These are phyloP conservation scores for Phoxinus phoxinus DNA, from an alignment of 2,113 vertebrate genomes.

Conservation along the genomic window DNA sequence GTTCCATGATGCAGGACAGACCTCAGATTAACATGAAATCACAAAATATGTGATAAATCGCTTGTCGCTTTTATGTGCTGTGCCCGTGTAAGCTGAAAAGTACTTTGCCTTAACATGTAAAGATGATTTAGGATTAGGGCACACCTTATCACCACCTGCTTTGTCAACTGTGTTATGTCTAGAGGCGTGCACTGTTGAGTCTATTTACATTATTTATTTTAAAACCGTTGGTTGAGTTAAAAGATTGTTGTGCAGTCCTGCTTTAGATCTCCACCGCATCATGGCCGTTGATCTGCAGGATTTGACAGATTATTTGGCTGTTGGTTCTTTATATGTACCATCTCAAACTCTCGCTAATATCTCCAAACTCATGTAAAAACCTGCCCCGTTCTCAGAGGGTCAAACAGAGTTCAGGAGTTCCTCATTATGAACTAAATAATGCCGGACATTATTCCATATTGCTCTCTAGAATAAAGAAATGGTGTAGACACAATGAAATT, in stretches of 20 bases:
- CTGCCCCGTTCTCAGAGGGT: slow-evolving; percentile 4
- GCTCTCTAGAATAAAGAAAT: not conserved
- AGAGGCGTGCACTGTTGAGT: slow-evolving; percentile 31
- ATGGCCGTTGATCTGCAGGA: slow-evolving; percentile 6
- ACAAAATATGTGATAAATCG: not conserved
- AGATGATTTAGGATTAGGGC: slow-evolving; percentile 23
- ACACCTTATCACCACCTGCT: slow-evolving; percentile 23
- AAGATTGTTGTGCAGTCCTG: not conserved
- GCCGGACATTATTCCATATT: not conserved
- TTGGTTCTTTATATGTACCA: not conserved
- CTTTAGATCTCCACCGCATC: slow-evolving; percentile 18
- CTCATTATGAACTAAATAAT: slow-evolving; percentile 4
- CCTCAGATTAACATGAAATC: not conserved
- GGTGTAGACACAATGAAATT: not conserved
- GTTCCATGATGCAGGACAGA: not conserved
- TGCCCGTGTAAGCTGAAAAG: slow-evolving; percentile 3
- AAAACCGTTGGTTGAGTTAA: slow-evolving; percentile 32
- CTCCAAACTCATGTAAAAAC: not conserved
- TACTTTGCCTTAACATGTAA: not conserved
- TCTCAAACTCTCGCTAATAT: slow-evolving; percentile 6
- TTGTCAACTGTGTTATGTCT: slow-evolving; percentile 36
- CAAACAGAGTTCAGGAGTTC: slow-evolving; percentile 12
- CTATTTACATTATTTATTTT: slow-evolving; percentile 29
- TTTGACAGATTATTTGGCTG: not conserved
- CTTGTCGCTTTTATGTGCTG: not conserved